Base-by-base conservation (phyloP, 2,888 invertebrate species). In the Agrotis exclamationis region DNA sequence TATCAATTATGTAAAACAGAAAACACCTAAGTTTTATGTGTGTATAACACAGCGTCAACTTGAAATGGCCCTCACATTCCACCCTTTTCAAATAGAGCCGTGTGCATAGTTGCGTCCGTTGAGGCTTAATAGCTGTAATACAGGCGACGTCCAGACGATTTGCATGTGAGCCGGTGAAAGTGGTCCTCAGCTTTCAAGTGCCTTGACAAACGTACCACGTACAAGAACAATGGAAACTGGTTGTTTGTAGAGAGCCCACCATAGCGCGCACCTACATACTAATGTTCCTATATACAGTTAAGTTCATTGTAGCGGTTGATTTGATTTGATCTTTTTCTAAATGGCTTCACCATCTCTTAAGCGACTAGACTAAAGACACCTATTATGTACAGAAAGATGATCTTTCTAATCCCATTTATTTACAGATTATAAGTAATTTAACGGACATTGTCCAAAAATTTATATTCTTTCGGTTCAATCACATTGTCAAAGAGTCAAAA, bases 101-200 rank as follows among this genome's bases (percentile, higher is more conserved):
- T 72, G 60, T 70, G 64, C 70, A 76, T 82, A 76, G 77, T 77
- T 78, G 63, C 64, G 76, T 73, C 71, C 63, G 69, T 48, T 60
- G 62, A 69, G 60, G 66, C 80, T 80, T 85, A 84, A 83, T 82
- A 77, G 70, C 84, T 80, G 81, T 85, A 85, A 86, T 77, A 73
- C 81, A 86, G 85, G 80, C 80, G 72, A 79, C 73, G 85, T 83
- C 85, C 87, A 85, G 86, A 77, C 85, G 83, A 90, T 92, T 90
- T 90, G 90, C 89, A 88, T 88, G 81, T 79, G 86, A 89, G 85
- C 84, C 82, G 87, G 91, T 86, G 93, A 93, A 93, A 93, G 93
- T 91, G 87, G 88, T 84, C 85, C 84, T 82, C 80, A 85, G 75
- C 89, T 89, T 89, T 90, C 88, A 83, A 86, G 87, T 74, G 83